A percentile compares a stretch with the other conserved stretches of the same genome.
These are phyloP conservation scores for Anser cygnoides DNA, from an alignment of 2,113 vertebrate genomes.

Conservation along the genomic window DNA sequence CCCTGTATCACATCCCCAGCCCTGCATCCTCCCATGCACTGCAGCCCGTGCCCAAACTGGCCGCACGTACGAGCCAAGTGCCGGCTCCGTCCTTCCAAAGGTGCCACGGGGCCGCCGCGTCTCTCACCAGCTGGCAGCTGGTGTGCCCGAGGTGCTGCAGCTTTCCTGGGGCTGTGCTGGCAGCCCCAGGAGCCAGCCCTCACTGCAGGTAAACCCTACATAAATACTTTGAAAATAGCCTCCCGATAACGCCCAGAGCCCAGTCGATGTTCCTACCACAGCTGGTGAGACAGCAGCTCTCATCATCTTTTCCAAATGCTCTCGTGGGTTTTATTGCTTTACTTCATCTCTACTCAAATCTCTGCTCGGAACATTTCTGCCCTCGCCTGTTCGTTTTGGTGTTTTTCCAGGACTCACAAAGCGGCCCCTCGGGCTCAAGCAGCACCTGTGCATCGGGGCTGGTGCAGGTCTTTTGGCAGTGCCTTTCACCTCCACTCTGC, in stretches of 20 bases:
- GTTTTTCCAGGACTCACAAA: neutral
- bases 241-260: fast-evolving
- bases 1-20: neutral
- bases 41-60: neutral
- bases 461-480: neutral
- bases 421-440: fast-evolving
- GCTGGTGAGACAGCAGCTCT: fast-evolving
- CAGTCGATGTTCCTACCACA: fast-evolving
- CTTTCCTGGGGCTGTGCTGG: too few relatives aligned
- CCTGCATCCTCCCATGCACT: neutral
- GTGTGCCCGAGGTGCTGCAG: neutral
- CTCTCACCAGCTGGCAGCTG: neutral
- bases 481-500: neutral
- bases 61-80: neutral
- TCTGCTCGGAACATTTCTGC: neutral
- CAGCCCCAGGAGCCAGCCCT: neutral
- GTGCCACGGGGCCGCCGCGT: too few relatives aligned
- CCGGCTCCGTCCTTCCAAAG: too few relatives aligned
- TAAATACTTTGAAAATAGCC: neutral
- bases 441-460: neutral
- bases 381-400: fast-evolving
- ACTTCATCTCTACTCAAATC: neutral
- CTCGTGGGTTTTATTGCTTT: neutral
- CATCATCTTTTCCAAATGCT: fast-evolving
- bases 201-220: fast-evolving